phyloP scores from a whole-genome alignment of 2,797 vertebrate genomes.

The Coluber constrictor region DNA sequence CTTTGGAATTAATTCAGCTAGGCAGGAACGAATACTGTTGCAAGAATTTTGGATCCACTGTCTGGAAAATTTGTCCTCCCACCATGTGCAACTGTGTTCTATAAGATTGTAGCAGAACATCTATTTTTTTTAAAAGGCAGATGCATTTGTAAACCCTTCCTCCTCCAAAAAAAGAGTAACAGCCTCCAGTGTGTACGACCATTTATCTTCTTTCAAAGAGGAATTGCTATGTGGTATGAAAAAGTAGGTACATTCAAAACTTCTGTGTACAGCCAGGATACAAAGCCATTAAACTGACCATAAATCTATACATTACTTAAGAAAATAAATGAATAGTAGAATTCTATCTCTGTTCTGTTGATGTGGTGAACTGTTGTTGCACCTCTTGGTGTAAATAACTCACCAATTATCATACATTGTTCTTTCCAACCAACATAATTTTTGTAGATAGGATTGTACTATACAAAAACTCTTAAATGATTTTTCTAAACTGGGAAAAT shows the following conservation, averaged over 20 bases:
- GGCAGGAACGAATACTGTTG: slow-evolving; percentile 53
- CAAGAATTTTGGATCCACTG: slow-evolving; percentile 49
- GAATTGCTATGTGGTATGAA: slow-evolving; percentile 24
- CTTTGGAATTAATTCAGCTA: slow-evolving; percentile 33
- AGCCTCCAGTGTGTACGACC: slow-evolving; percentile 54
- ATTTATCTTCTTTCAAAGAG: slow-evolving; percentile 45
- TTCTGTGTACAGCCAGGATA: slow-evolving; percentile 24
- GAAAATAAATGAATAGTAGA: slow-evolving; percentile 14
- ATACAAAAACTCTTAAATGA: not conserved
- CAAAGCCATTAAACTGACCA: slow-evolving; percentile 29
- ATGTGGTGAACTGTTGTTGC: slow-evolving; percentile 17
- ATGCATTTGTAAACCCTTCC: slow-evolving; percentile 50
- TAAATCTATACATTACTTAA: not conserved
- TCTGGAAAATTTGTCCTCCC: slow-evolving; percentile 50
- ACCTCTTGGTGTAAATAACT: slow-evolving; percentile 16
- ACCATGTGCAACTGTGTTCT: slow-evolving; percentile 43
- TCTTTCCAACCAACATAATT: slow-evolving; percentile 8
- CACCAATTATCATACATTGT: not conserved
- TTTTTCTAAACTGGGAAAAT: not conserved
- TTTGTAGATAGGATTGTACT: slow-evolving; percentile 26
- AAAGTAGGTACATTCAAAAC: slow-evolving; percentile 23
- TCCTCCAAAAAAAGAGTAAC: slow-evolving; percentile 35
- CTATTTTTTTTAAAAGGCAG: slow-evolving; percentile 26
- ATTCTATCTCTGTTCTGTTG: not conserved
- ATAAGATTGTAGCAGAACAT: slow-evolving; percentile 45